phyloP scores from a whole-genome alignment of 2,888 invertebrate genomes.

The Cheilosia pagana region DNA sequence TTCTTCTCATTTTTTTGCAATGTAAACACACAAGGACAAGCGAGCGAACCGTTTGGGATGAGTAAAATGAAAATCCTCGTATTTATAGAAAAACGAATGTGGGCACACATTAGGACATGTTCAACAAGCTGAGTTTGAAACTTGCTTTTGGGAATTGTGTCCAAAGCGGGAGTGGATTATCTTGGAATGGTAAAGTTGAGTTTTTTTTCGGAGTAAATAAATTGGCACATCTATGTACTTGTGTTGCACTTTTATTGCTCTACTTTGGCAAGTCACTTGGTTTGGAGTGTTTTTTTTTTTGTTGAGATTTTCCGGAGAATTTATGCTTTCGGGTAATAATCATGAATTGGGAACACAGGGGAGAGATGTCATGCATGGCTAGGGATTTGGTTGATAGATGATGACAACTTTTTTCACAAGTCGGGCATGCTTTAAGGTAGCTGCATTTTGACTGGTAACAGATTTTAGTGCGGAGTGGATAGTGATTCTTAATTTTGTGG shows the following conservation, averaged over 20 bases:
- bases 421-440: no score
- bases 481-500: no score
- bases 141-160: conserved; percentile 1
- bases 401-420: no score
- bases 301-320: conserved; percentile 7
- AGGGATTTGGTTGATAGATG: no score
- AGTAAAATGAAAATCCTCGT: neutral
- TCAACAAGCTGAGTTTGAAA: conserved; percentile 56
- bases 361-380: no score
- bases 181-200: neutral
- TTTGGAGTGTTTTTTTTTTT: conserved; percentile 7
- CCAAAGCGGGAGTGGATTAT: conserved; percentile 36
- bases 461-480: no score
- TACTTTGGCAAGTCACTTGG: conserved; percentile 54
- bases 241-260: conserved; percentile 57
- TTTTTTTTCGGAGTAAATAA: conserved; percentile 22
- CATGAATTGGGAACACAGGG: conserved; percentile 4
- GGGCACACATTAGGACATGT: conserved; percentile 55
- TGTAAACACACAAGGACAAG: conserved; percentile 42
- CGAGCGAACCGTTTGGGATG: conserved; percentile 3
- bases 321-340: conserved; percentile 5
- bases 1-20: conserved; percentile 7
- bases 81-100: conserved; percentile 33
- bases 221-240: conserved; percentile 46
- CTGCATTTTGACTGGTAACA: no score